A percentile compares a stretch with the other conserved stretches of the same genome.
Conservation (phyloP, 2,888 invertebrate genomes). For the Rhodophaea formosa region DNA sequence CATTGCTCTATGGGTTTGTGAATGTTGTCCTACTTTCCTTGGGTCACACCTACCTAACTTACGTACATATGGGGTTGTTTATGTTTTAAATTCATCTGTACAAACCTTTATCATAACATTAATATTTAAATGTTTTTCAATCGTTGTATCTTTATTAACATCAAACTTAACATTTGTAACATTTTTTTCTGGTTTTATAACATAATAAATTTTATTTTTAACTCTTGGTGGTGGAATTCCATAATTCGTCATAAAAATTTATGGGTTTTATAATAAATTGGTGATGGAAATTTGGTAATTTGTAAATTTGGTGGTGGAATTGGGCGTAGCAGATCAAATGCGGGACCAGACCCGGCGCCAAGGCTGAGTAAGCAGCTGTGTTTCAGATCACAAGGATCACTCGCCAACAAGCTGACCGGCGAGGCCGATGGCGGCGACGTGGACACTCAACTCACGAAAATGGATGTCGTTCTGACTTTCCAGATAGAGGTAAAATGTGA, state of each 20-base stretch:
- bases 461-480: conserved; percentile 98
- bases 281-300: not conserved
- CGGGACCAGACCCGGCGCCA: conserved; percentile 80
- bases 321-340: conserved; percentile 66
- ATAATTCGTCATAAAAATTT: not conserved
- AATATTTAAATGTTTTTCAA: not conserved
- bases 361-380: conserved; percentile 83
- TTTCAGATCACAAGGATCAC: conserved; percentile 93
- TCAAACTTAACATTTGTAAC: not conserved
- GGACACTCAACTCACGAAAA: conserved; percentile 97
- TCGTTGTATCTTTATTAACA: not conserved
- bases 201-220: too few relatives aligned
- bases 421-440: conserved; percentile 97
- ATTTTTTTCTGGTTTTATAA: too few relatives aligned
- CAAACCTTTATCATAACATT: conserved; percentile 4
- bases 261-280: not conserved
- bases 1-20: conserved; percentile 49
- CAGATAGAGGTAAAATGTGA: conserved; percentile 90
- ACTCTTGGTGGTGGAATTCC: not conserved
- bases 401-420: conserved; percentile 94
- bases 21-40: conserved; percentile 47
- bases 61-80: not conserved
- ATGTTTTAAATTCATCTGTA: not conserved
- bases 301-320: conserved; percentile 42
- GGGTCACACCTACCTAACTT: conserved; percentile 24